Percentiles rank a stretch among this genome's conserved stretches.
These are phyloP conservation scores for Formica selysi DNA, from an alignment of 1,140 invertebrate genomes.

Conservation along the genomic window DNA sequence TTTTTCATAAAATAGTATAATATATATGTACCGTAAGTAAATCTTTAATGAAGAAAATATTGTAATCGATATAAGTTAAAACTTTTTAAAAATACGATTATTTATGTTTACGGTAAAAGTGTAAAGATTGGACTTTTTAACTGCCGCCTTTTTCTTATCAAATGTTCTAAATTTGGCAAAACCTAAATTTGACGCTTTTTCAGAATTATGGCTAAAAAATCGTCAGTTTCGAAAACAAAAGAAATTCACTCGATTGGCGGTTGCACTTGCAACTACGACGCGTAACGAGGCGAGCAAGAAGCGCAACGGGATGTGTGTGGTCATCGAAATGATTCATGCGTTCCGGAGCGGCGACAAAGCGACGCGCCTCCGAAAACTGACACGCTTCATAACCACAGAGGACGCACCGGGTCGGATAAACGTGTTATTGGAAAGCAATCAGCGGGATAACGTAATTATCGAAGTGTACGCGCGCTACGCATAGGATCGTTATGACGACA, in stretches of 20 bases:
- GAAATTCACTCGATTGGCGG: slow-evolving; percentile 12
- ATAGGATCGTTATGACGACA: slow-evolving; percentile 59
- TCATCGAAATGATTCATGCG: slow-evolving; percentile 58
- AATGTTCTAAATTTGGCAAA: not conserved
- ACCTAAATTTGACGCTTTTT: not conserved
- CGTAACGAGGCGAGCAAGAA: slow-evolving; percentile 59
- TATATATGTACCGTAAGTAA: not conserved
- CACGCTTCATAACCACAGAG: slow-evolving; percentile 64
- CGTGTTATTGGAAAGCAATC: slow-evolving; percentile 64
- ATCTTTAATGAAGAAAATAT: not conserved
- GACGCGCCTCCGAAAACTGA: slow-evolving; percentile 59
- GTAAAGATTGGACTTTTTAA: not conserved
- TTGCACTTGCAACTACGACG: slow-evolving; percentile 37
- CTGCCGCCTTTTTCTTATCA: not conserved
- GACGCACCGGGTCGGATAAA: slow-evolving; percentile 58
- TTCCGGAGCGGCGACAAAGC: slow-evolving; percentile 63
- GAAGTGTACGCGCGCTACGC: slow-evolving; percentile 54
- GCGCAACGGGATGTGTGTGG: slow-evolving; percentile 48
- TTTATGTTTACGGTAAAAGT: not conserved
- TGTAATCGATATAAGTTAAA: not conserved
- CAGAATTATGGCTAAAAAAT: not conserved
- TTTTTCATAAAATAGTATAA: not conserved
- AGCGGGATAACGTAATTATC: slow-evolving; percentile 61
- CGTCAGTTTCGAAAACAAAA: not conserved
- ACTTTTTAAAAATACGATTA: not conserved